These are phyloP conservation scores for Colossoma macropomum DNA, from an alignment of 2,113 vertebrate species.

Conservation along the genomic window DNA sequence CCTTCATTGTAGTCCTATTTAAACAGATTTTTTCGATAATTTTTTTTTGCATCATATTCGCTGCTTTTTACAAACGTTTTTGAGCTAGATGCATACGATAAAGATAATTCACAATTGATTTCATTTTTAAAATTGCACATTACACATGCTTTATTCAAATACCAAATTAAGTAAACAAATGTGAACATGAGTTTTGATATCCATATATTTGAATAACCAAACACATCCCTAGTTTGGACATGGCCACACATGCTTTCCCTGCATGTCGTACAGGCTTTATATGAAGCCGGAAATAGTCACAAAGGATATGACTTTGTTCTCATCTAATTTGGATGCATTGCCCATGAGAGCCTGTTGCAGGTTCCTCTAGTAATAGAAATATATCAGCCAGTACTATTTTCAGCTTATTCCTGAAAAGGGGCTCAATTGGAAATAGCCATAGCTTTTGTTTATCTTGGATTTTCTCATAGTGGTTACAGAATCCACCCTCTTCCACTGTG, in stretches of 20 bases:
- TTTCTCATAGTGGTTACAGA: not conserved
- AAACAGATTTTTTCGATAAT: no score
- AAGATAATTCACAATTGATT: not conserved
- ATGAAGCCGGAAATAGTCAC: conserved; percentile 17
- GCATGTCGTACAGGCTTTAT: not conserved
- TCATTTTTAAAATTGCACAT: no score
- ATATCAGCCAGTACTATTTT: conserved; percentile 46
- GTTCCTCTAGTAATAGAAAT: conserved; percentile 38
- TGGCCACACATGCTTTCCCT: no score
- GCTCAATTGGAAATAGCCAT: not conserved
- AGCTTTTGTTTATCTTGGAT: not conserved
- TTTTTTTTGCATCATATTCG: no score
- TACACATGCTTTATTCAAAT: no score
- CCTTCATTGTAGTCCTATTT: no score
- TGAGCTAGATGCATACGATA: no score
- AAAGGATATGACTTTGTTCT: conserved; percentile 34
- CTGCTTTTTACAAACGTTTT: no score
- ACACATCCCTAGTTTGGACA: no score
- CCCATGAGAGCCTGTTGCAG: conserved; percentile 27
- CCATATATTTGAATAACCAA: no score
- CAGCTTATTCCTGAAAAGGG: conserved; percentile 23
- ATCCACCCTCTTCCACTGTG: not conserved
- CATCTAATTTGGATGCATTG: conserved; percentile 51
- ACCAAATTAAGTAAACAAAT: no score
- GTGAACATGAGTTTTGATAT: no score